Evolutionary conservation across 2,888 invertebrate genomes (phyloP), one percentile per base, ranked within the genome.

Genomic region (Drosophila niveifrons): DNA sequence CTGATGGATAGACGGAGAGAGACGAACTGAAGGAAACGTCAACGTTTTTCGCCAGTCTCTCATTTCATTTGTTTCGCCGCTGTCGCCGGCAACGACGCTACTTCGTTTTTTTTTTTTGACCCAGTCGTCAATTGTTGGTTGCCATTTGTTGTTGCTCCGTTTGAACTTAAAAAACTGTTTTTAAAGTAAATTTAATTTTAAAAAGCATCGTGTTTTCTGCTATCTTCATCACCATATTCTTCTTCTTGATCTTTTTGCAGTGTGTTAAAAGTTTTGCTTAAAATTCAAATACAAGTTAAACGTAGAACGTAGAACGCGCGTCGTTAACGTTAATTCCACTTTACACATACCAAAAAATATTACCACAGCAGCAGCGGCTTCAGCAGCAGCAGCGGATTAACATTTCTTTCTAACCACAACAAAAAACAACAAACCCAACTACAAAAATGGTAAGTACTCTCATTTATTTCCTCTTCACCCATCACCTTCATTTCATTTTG

Each of bases 381-480:
- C 70, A 57, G 75, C 74, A 66, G 53, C 77, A 67, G 80, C 88
- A 88, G 86, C 88, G 88, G 84, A 88, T 88, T 86, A 88, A 84
- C 76, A 77, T 69, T 78, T 81, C 72, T 74, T 87, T 82, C 79
- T 79, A 81, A 77, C 75, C 69, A 73, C 55, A 61, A 85, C 68
- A 78, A 80, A 85, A 23, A 23, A 23, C 23, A 18, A 69, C 34
- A 36, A 69, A 67, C 71, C 78, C 70, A 78, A 78, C 64, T 64
- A 88, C 74, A 81, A 85, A 85, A 85, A 85, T 85, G 85, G 85
- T 85, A 85, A 85, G 88, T 86, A 36, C 36, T 36, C 36, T 66
- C 47, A 72, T 67, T 43, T 46, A 6, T 11, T 3, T 29, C 46
- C 0, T 23, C 7, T 17, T 6, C 4, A 44, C 13, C 13, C 18